Conservation (phyloP, 35 echinoderm and acorn worm species). For the Amphiura filiformis region DNA sequence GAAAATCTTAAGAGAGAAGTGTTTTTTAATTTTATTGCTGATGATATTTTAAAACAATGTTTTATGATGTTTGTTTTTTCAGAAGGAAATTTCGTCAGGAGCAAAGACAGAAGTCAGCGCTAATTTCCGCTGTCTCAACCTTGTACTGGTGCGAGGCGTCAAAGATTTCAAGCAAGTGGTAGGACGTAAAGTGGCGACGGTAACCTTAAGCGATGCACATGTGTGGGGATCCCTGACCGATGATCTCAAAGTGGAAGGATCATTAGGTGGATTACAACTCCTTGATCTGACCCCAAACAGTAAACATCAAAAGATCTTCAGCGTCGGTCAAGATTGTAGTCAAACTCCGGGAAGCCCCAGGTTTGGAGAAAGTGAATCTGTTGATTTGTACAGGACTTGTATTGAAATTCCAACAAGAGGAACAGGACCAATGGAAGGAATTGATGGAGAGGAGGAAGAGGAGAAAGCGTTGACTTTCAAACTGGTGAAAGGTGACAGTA, state of each 20-base stretch:
- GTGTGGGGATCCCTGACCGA: constrained; percentile 56
- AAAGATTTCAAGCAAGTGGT: constrained; percentile 39
- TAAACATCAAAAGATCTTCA: constrained; percentile 87
- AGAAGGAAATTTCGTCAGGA: constrained; percentile 21
- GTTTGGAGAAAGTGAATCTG: not conserved
- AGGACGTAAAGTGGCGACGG: constrained; percentile 87
- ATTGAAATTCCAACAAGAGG: constrained; percentile 24
- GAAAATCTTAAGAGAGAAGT: no score
- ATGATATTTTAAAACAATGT: no score
- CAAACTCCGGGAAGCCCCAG: not conserved
- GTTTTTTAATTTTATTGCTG: no score
- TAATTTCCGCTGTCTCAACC: constrained; percentile 82
- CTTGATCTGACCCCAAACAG: constrained; percentile 83
- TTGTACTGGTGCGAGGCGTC: constrained; percentile 68
- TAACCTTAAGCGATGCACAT: constrained; percentile 83
- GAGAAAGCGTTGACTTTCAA: constrained; percentile 58
- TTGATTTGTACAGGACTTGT: constrained; percentile 48
- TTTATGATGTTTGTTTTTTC: no score
- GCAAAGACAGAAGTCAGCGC: constrained; percentile 71
- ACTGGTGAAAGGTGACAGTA: constrained; percentile 20
- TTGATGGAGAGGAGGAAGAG: not conserved
- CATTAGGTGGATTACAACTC: constrained; percentile 87
- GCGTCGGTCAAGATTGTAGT: constrained; percentile 73
- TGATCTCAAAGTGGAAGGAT: constrained; percentile 65
- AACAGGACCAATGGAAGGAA: not conserved